A percentile compares a stretch with the other conserved stretches of the same genome.
phyloP scores from a whole-genome alignment of 2,797 vertebrate species.

The Philypnodon macrostomus region DNA sequence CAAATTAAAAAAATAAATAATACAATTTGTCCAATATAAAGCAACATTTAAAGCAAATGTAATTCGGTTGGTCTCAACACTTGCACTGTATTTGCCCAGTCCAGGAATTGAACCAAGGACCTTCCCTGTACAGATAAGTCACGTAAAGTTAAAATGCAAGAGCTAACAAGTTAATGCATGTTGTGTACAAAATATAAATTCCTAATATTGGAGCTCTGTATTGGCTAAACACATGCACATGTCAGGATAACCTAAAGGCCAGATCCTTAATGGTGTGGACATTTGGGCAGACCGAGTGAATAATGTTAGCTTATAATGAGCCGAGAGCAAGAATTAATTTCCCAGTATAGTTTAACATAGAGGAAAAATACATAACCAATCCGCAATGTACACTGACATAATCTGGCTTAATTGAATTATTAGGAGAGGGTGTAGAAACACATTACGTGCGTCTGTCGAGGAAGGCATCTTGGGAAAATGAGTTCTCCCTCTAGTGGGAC shows the following conservation, averaged over 20 bases:
- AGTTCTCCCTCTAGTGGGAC: conserved; percentile 43
- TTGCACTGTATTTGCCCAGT: too few relatives aligned
- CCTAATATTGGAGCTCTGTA: too few relatives aligned
- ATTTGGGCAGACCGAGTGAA: background rate
- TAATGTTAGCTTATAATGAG: conserved; percentile 12
- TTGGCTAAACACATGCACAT: background rate
- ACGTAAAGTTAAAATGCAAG: too few relatives aligned
- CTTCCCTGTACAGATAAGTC: too few relatives aligned
- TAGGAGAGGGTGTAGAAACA: conserved; percentile 30
- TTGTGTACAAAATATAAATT: too few relatives aligned
- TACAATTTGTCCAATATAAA: too few relatives aligned
- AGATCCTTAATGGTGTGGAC: background rate
- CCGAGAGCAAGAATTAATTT: background rate
- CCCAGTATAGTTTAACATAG: conserved; percentile 11
- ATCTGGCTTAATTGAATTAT: conserved; percentile 35
- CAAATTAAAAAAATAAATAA: too few relatives aligned
- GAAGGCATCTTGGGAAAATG: conserved; percentile 23
- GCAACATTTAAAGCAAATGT: too few relatives aligned
- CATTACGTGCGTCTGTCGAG: conserved; percentile 27
- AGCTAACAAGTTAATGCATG: too few relatives aligned
- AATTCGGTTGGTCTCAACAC: too few relatives aligned
- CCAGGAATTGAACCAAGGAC: too few relatives aligned
- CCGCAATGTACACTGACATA: conserved; percentile 6
- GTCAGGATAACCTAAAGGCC: conserved; percentile 15
- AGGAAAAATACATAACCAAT: conserved; percentile 1